phyloP scores from a whole-genome alignment of 2,113 vertebrate species.

The Vimba vimba region DNA sequence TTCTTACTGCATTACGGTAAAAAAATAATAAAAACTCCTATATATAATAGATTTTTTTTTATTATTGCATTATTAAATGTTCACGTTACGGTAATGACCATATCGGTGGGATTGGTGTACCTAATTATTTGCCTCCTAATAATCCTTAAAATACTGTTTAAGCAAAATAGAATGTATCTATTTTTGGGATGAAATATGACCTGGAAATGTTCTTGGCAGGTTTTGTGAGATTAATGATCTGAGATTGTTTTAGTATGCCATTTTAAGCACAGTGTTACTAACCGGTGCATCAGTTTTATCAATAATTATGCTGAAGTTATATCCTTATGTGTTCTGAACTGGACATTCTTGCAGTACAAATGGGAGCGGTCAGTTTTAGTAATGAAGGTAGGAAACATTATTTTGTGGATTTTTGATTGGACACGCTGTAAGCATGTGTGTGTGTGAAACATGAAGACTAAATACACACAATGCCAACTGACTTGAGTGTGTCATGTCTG shows the following conservation, averaged over 20 bases:
- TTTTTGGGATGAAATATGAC: background rate
- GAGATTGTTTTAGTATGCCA: background rate
- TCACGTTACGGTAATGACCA: background rate
- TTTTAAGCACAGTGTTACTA: background rate
- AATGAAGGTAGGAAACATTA: conserved; percentile 23
- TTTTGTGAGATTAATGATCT: background rate
- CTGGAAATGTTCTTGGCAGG: conserved; percentile 2
- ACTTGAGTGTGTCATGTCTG: conserved; percentile 62
- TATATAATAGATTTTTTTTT: background rate
- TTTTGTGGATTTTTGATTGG: conserved; percentile 50
- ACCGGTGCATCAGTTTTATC: conserved; percentile 4
- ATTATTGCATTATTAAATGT: background rate
- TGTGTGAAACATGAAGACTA: conserved; percentile 25
- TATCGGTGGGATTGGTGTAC: background rate
- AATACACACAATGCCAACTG: conserved; percentile 72
- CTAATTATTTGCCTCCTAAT: background rate
- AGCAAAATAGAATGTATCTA: background rate
- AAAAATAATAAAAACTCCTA: background rate
- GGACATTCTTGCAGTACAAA: conserved; percentile 68
- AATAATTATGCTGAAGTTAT: conserved; percentile 11
- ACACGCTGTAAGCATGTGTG: conserved; percentile 38
- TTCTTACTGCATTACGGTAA: no score
- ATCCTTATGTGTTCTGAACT: conserved; percentile 59
- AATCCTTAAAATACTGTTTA: background rate
- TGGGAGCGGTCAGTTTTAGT: conserved; percentile 46